Conservation (phyloP, 1,140 invertebrate genomes). For the Akabosia matsudoensis region DNA sequence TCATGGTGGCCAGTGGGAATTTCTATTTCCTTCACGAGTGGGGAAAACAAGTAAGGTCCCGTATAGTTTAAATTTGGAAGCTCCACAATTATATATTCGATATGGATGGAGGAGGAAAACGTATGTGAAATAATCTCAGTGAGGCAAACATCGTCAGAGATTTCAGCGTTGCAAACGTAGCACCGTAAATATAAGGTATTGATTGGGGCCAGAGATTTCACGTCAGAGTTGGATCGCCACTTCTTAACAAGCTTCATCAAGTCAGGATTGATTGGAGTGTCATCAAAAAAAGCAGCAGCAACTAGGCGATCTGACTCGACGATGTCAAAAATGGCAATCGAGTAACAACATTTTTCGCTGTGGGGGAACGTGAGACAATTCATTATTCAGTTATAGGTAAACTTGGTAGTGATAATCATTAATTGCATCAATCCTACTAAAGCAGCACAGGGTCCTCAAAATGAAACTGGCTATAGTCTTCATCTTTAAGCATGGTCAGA, state of each 20-base stretch:
- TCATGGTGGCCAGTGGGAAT: neutral
- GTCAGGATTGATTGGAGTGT: constrained; percentile 20
- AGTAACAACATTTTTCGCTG: constrained; percentile 35
- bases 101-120: constrained; percentile 24
- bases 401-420: neutral
- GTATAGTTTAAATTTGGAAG: neutral
- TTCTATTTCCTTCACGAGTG: constrained; percentile 17
- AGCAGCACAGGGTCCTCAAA: constrained; percentile 22
- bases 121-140: constrained; percentile 26
- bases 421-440: constrained; percentile 13
- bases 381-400: neutral
- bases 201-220: constrained; percentile 1
- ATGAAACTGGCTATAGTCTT: constrained; percentile 22
- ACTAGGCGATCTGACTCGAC: constrained; percentile 10
- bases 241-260: constrained; percentile 27
- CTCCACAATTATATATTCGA: constrained; percentile 34
- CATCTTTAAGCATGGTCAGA: constrained; percentile 20
- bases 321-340: constrained; percentile 24
- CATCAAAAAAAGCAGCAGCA: constrained; percentile 34
- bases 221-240: constrained; percentile 23
- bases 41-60: constrained; percentile 17
- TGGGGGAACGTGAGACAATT: neutral
- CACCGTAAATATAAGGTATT: constrained; percentile 24
- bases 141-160: neutral
- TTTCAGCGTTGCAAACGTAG: constrained; percentile 11